These are phyloP conservation scores for Agelaius phoeniceus DNA, from an alignment of 2,113 vertebrate genomes.

Conservation along the genomic window DNA sequence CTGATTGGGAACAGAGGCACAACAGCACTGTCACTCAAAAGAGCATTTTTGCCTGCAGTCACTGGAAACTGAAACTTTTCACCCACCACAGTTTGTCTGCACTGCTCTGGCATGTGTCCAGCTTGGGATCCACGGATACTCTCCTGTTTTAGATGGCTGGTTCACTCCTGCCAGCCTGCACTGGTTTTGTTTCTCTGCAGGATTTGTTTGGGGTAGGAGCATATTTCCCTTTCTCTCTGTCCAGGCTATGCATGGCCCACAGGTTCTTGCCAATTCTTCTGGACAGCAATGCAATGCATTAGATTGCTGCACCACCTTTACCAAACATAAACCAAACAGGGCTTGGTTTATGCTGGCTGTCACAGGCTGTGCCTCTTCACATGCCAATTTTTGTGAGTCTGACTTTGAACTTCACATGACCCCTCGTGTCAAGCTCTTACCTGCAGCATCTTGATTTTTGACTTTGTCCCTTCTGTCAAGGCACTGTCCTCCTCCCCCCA, in stretches of 20 bases:
- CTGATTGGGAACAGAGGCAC: neutral
- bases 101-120: neutral
- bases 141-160: neutral
- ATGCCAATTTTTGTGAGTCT: neutral
- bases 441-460: constrained; percentile 34
- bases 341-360: neutral
- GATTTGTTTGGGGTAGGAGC: neutral
- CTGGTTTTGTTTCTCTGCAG: neutral
- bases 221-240: neutral
- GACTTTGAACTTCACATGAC: constrained; percentile 37
- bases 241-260: neutral
- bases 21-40: neutral
- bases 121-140: neutral
- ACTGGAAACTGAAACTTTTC: neutral
- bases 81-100: neutral
- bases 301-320: neutral
- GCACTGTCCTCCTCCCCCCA: constrained; percentile 6
- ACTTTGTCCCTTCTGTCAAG: constrained; percentile 44
- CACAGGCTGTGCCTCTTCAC: neutral
- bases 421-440: neutral
- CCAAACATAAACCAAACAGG: neutral
- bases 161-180: neutral
- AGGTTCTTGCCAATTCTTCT: neutral
- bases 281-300: neutral
- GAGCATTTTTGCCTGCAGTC: neutral